Conservation (phyloP, 2,888 invertebrate species). For the Brachyptera risi region DNA sequence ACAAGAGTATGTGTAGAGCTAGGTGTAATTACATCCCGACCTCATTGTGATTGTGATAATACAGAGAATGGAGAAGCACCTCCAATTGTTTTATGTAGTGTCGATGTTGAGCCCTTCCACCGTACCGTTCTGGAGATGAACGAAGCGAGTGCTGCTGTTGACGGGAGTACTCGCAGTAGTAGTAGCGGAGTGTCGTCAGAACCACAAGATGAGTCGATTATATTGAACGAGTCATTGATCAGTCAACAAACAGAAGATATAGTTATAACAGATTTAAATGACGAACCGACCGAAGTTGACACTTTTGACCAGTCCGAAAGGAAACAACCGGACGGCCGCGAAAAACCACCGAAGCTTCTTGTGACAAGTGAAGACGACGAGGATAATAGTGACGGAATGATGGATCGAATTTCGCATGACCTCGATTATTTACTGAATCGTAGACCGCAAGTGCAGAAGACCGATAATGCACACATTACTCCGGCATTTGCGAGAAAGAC, state of each 20-base stretch:
- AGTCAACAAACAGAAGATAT: neutral
- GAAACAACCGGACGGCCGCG: conserved; percentile 42
- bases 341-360: conserved; percentile 4
- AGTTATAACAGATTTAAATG: neutral
- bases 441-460: conserved; percentile 40
- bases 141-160: conserved; percentile 32
- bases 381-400: conserved; percentile 50
- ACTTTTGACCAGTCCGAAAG: conserved; percentile 36
- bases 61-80: conserved; percentile 34
- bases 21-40: conserved; percentile 41
- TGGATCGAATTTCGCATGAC: conserved; percentile 77
- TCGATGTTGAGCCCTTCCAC: conserved; percentile 40
- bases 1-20: conserved; percentile 56
- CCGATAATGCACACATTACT: conserved; percentile 9
- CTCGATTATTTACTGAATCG: conserved; percentile 76
- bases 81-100: conserved; percentile 41
- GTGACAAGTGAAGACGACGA: conserved; percentile 25
- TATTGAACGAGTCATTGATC: neutral
- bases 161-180: conserved; percentile 20
- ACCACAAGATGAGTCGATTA: conserved; percentile 10
- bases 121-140: conserved; percentile 34
- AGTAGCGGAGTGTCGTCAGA: conserved; percentile 18
- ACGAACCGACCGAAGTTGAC: neutral
- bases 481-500: conserved; percentile 26
- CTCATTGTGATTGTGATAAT: conserved; percentile 7